Percentiles rank a stretch among this genome's conserved stretches.
Evolutionary conservation across 2,888 invertebrate species (phyloP).

Genomic region (Neria commutata): DNA sequence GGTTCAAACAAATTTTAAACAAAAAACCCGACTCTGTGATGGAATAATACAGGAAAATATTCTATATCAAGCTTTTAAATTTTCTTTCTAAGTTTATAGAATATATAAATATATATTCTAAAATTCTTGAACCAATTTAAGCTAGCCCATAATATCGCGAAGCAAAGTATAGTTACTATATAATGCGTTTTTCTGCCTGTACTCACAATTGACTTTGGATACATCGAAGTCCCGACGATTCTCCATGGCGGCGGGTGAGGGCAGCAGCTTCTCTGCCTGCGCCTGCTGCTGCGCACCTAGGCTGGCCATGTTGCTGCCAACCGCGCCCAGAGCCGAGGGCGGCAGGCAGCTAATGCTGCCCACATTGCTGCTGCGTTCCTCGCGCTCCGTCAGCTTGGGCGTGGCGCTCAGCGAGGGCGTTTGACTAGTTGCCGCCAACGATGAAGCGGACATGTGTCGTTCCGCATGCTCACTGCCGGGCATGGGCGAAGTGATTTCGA

Average conservation of each 20-base stretch:
- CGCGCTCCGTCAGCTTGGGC: conserved; percentile 51
- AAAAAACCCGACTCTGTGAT: too few relatives aligned
- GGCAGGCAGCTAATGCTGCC: conserved; percentile 55
- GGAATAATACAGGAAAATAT: too few relatives aligned
- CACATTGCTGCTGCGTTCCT: conserved; percentile 43
- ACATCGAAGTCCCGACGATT: conserved; percentile 59
- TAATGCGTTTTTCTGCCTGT: neutral
- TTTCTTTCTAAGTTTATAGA: too few relatives aligned
- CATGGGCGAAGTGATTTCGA: conserved; percentile 41
- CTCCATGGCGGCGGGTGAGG: conserved; percentile 53
- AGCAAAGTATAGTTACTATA: neutral
- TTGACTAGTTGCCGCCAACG: conserved; percentile 51
- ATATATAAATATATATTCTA: too few relatives aligned
- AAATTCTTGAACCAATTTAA: too few relatives aligned
- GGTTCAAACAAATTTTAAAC: too few relatives aligned
- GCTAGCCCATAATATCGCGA: neutral
- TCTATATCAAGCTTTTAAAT: too few relatives aligned
- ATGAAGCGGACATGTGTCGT: too few relatives aligned
- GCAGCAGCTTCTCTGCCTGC: conserved; percentile 52
- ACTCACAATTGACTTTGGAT: conserved; percentile 63
- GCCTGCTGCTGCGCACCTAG: conserved; percentile 36
- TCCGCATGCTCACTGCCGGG: conserved; percentile 26
- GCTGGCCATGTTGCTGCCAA: conserved; percentile 33
- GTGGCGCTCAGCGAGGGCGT: conserved; percentile 48
- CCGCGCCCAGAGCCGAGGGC: conserved; percentile 47